These are phyloP conservation scores for Tetanocera ferruginea DNA, from an alignment of 2,888 invertebrate species.

Conservation along the genomic window DNA sequence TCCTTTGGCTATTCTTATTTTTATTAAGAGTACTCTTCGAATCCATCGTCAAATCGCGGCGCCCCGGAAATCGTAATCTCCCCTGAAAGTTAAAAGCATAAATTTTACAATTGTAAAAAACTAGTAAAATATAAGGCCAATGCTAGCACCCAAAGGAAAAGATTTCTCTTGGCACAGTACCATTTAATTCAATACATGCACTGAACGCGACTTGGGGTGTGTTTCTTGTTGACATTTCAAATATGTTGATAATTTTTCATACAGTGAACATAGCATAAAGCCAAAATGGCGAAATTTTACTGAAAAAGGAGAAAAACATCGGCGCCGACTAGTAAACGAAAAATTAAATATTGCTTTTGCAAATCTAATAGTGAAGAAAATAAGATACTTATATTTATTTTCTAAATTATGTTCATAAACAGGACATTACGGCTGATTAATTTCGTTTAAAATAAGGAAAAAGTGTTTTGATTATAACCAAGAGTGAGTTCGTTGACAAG, in stretches of 20 bases:
- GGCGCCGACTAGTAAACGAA: neutral
- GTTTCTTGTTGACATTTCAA: neutral
- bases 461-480: no score
- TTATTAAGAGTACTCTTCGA: no score
- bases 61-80: no score
- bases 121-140: neutral
- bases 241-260: neutral
- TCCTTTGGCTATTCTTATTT: no score
- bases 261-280: neutral
- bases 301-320: constrained; percentile 2
- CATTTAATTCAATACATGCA: neutral
- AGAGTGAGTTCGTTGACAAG: no score
- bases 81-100: no score
- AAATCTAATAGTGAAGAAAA: no score
- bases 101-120: neutral
- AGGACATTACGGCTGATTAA: no score
- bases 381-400: no score
- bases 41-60: no score
- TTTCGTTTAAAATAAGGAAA: no score
- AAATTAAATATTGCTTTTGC: neutral
- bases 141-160: neutral
- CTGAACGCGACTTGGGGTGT: neutral
- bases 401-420: no score
- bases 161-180: neutral
- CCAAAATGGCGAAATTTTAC: constrained; percentile 29